These are phyloP conservation scores for Neoarius graeffei DNA, from an alignment of 2,113 vertebrate species.

Conservation along the genomic window DNA sequence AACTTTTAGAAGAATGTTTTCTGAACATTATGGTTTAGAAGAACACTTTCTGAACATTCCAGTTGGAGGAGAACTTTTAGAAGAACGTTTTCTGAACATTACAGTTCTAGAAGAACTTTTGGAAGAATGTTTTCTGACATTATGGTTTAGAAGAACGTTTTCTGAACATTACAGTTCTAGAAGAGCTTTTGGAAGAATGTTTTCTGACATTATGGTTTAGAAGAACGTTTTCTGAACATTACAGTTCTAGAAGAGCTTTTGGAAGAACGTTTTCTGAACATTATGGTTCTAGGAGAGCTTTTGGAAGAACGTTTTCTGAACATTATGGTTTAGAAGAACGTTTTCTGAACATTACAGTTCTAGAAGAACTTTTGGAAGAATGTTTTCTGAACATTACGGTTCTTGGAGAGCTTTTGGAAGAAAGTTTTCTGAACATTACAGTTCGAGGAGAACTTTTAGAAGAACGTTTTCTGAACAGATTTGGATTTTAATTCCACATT, in stretches of 20 bases:
- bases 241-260: neutral
- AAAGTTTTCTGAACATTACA: neutral
- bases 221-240: neutral
- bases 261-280: neutral
- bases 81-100: neutral
- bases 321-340: neutral
- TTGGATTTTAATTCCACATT: neutral
- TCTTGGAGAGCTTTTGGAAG: neutral
- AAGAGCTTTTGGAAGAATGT: neutral
- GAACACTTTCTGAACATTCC: neutral
- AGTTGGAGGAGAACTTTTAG: neutral
- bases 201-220: neutral
- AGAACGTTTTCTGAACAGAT: neutral
- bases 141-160: neutral
- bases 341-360: neutral
- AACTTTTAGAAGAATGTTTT: neutral
- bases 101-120: too few relatives aligned
- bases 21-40: fast-evolving
- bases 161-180: neutral
- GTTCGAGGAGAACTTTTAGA: neutral
- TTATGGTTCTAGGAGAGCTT: neutral
- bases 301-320: neutral
- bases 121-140: neutral
- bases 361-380: neutral
- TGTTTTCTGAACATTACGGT: neutral